phyloP scores from a whole-genome alignment of 2,113 vertebrate species.

The Cranoglanis bouderius region DNA sequence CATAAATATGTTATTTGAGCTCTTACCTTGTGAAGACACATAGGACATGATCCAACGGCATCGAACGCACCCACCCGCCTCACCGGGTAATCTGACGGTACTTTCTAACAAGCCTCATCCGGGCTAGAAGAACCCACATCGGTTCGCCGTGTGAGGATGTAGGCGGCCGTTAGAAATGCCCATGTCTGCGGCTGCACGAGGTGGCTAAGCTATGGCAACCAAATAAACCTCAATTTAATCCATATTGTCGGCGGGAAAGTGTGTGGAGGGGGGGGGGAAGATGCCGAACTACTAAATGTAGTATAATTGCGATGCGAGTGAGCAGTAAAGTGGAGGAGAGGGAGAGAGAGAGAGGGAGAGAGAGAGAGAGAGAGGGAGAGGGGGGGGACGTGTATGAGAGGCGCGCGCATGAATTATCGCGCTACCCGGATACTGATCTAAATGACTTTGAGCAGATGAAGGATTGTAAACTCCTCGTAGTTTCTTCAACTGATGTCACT shows the following conservation, averaged over 20 bases:
- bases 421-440: conserved; percentile 24
- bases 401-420: conserved; percentile 8
- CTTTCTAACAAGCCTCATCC: conserved; percentile 43
- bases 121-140: conserved; percentile 24
- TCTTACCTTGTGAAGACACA: conserved; percentile 58
- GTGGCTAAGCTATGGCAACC: no score
- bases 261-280: no score
- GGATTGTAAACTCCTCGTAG: background rate
- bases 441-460: conserved; percentile 20
- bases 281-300: background rate
- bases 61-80: conserved; percentile 44
- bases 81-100: conserved; percentile 41
- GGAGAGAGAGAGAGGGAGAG: background rate
- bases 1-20: background rate
- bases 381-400: background rate
- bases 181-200: conserved; percentile 2
- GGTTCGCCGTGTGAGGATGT: conserved; percentile 34
- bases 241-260: background rate
- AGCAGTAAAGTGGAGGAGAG: background rate
- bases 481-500: background rate
- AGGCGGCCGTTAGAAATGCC: conserved; percentile 37
- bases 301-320: background rate
- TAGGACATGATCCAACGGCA: conserved; percentile 59
- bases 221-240: conserved; percentile 5
- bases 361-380: background rate